Base-by-base conservation (phyloP, 2,888 invertebrate species). In the Orchestes rusci region DNA sequence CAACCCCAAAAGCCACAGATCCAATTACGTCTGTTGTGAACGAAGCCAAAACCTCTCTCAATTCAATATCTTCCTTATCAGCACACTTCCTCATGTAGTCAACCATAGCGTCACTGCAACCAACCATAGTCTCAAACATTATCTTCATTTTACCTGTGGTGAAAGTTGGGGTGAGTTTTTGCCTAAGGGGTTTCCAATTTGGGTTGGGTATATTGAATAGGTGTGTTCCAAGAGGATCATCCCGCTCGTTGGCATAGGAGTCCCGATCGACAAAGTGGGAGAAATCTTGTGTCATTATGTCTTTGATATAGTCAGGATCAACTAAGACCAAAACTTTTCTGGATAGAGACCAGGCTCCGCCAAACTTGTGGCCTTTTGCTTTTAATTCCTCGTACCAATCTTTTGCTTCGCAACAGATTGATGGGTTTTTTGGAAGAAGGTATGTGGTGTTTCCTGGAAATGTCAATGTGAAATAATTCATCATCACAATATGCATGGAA, bases 171-270 rank as follows among this genome's bases (percentile, higher is more conserved):
- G 80, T 73, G 66, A n/a, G n/a, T n/a, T n/a, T n/a, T n/a, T n/a
- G n/a, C n/a, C n/a, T n/a, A n/a, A n/a, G n/a, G n/a, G n/a, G 69
- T 54, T 73, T 78, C 83, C 84, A 84, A 12, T 70, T 65, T 7
- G 70, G 63, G 0, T 74, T 77, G 30, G 68, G 67, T 29, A 74
- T 56, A 48, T 72, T 67, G 53, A 80, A 77, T 1, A 82, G 59
- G 57, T 76, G 74, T 0, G 68, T 73, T 1, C 75, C 71, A 13
- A 64, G 30, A 1, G 63, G 64, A 43, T 66, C 64, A 16, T 40
- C 31, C 32, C 60, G 55, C 47, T 63, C 60, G 41, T 64, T 59
- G 13, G 53, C 45, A 23, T 59, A 59, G 18, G 61, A 50, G 10
- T 62, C 63, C 17, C 63, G 58, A 43, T 66, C 58, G 16, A n/a